Base-by-base conservation (phyloP, 1,140 invertebrate genomes). In the Lysiphlebus fabarum region DNA sequence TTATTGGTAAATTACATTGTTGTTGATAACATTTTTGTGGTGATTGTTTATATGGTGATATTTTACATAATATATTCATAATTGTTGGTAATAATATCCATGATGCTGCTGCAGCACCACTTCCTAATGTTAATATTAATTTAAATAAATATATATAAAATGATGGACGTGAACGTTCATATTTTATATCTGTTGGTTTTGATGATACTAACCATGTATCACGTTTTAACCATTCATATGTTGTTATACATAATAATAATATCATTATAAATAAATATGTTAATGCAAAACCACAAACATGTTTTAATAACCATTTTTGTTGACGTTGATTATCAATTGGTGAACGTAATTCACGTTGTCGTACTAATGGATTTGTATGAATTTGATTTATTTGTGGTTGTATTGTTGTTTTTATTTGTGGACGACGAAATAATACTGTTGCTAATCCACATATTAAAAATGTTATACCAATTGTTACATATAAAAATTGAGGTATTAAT, bases 191-290 rank as follows among this genome's bases (percentile, higher is more conserved):
- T 0, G 74, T 72, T 3, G 73, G 71, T 57, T 75, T 71, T 7
- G 73, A 71, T 5, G 73, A 82, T 11, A 82, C 79, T 1, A 89
- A 72, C 86, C 89, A 90, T n/a, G 83, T 77, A 55, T 88, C 85
- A 58, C 90, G 85, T 76, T 83, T 84, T 66, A 85, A 84, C 78
- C 93, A 93, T 79, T 98, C 95, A 76, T 96, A 96, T 63, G 94
- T 87, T 65, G 91, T 88, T 54, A 89, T 91, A 7, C 88, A 85
- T 34, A 96, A 84, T 1, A 96, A 86, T 62, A 92, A 87, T 0
- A 89, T 85, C 11, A 90, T 90, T 0, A 93, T 89, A 1, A 93
- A 80, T 1, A 90, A 89, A 76, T 96, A 97, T 10, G 98, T 81
- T 1, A 93, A 87, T 3, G 89, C 88, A 69, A 96, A 95, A 8